A percentile compares a stretch with the other conserved stretches of the same genome.
These are phyloP conservation scores for Oryzias curvinotus DNA, from an alignment of 2,113 vertebrate genomes.

Conservation along the genomic window DNA sequence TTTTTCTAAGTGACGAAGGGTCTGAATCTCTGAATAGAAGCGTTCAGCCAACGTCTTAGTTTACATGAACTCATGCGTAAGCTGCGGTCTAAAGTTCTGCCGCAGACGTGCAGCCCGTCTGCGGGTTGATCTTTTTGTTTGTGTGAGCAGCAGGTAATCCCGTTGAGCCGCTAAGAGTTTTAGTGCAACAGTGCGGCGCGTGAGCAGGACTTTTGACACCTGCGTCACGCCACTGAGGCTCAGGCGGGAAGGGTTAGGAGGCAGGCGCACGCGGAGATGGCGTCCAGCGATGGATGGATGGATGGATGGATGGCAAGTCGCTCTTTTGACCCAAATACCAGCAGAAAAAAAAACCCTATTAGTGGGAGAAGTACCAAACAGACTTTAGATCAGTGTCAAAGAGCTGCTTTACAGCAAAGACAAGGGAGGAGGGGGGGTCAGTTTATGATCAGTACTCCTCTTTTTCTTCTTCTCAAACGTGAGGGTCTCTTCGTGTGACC, in stretches of 20 bases:
- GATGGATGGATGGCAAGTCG: constrained; percentile 17
- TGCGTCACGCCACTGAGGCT: constrained; percentile 6
- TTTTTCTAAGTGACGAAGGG: no score
- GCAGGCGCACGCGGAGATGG: constrained; percentile 1
- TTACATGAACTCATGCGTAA: neutral
- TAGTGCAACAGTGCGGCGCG: constrained; percentile 26
- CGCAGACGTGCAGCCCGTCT: constrained; percentile 10
- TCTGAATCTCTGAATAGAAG: no score
- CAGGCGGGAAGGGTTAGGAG: neutral
- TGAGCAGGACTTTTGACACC: constrained; percentile 27
- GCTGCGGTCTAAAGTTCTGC: neutral
- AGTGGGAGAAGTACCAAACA: constrained; percentile 55
- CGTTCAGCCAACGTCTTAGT: neutral
- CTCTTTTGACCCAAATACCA: constrained; percentile 57
- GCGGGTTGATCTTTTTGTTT: constrained; percentile 67
- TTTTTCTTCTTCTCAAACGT: constrained; percentile 35
- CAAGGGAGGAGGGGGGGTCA: constrained; percentile 21
- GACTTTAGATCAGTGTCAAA: constrained; percentile 57
- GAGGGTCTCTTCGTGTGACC: constrained; percentile 10
- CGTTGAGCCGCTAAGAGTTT: constrained; percentile 58
- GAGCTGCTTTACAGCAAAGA: constrained; percentile 32
- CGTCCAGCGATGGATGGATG: constrained; percentile 1
- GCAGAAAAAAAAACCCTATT: constrained; percentile 32
- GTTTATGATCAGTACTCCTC: constrained; percentile 63
- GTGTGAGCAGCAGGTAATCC: constrained; percentile 64